Evolutionary conservation across 2,113 vertebrate species (phyloP), one percentile per base, ranked within the genome.

Genomic region (Channa maculata): DNA sequence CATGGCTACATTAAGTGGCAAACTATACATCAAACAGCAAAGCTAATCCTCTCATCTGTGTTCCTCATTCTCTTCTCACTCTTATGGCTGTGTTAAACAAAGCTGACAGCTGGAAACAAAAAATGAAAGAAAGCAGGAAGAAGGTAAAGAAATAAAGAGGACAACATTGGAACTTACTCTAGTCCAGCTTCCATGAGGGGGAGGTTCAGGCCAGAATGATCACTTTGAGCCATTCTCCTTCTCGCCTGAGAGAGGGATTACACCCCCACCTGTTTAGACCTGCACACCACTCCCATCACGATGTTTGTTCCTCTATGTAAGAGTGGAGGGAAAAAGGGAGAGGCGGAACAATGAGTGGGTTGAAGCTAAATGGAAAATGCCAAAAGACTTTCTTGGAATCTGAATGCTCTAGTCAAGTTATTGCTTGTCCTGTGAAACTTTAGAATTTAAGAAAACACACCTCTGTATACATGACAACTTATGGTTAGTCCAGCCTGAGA

Each of bases 91-190:
- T 6, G 7, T 48, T 36, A 5, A 38, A 4, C 1, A 52, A 11
- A 52, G 8, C 58, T 2, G 14, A 37, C n/a, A 45, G 10, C 49
- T 50, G 50, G 3, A 41, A 38, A 51, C 39, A 46, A 10, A 55
- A 66, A 60, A 51, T 12, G 3, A 63, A 59, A 67, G 41, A 66
- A 2, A 38, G 14, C 37, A 73, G 39, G 6, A 41, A 7, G 4
- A 41, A 41, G 6, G 6, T 13, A 64, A 34, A 61, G 45, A 45
- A 52, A 72, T 62, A 37, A 37, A 36, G 13, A 54, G 11, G 3
- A 49, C 14, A 11, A 85, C 4, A 52, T 2, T 51, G 13, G 60
- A 13, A 92, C 94, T 94, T 71, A 95, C 94, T 94, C 92, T 4
- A 92, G 38, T 48, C 71, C 88, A 10, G 67, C 61, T 58, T 93